Conservation (phyloP, 1,140 invertebrate species). For the Drosophila takahashii region DNA sequence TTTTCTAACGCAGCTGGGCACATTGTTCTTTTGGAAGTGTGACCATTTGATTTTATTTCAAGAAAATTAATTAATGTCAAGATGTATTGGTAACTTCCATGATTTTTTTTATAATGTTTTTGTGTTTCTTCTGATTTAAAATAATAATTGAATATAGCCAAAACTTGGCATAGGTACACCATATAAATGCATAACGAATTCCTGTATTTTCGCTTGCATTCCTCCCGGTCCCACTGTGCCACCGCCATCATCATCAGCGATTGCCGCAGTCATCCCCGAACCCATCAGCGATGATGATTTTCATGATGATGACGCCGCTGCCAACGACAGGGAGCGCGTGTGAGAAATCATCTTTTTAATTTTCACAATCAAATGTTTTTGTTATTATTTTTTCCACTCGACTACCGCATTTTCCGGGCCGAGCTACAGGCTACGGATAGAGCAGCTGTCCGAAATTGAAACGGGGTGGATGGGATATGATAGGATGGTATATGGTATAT, state of each 20-base stretch:
- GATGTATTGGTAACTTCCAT: no score
- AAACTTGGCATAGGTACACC: no score
- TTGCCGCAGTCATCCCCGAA: slow-evolving; percentile 23
- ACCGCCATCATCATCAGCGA: slow-evolving; percentile 32
- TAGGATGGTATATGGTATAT: slow-evolving; percentile 22
- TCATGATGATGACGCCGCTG: slow-evolving; percentile 29
- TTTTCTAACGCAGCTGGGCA: neutral
- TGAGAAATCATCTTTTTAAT: slow-evolving; percentile 82
- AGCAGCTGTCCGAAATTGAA: slow-evolving; percentile 69
- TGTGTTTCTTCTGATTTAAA: no score
- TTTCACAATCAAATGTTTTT: slow-evolving; percentile 80
- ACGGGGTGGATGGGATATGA: slow-evolving; percentile 29
- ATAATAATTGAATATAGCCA: no score
- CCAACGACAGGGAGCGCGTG: slow-evolving; percentile 53
- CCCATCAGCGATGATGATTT: slow-evolving; percentile 34
- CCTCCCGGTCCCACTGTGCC: slow-evolving; percentile 9
- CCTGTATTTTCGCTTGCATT: neutral
- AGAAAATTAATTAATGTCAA: neutral
- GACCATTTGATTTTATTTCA: neutral
- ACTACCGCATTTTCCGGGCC: slow-evolving; percentile 48
- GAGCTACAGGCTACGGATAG: slow-evolving; percentile 19
- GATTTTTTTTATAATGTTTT: no score
- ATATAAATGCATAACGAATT: no score
- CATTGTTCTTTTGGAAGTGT: neutral
- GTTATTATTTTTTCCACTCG: slow-evolving; percentile 56